Evolutionary conservation across 2,888 invertebrate genomes (phyloP), one percentile per base, ranked within the genome.

Genomic region (Papilio elwesi): DNA sequence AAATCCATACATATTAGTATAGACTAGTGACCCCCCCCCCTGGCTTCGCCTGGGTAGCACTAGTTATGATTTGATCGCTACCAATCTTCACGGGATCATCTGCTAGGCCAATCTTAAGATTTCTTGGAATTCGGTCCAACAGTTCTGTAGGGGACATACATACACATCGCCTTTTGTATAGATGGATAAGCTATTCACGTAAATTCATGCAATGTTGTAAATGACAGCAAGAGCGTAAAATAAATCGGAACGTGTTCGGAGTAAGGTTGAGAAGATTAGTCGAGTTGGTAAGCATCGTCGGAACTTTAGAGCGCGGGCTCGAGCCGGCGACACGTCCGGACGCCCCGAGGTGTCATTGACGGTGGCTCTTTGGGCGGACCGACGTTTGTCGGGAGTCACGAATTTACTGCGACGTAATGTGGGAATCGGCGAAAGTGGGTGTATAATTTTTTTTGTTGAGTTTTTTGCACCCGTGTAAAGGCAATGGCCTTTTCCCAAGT

Each of bases 381-480:
- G 48, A 26, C 71, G 78, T 80, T 82, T 82, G 81, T 81, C 81
- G 80, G 82, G 71, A 80, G 81, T 79, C 82, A 81, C 81, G 81
- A 70, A 76, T 74, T 74, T 68, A 75, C 73, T 71, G 67, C 73
- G 70, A 65, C 75, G 67, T 71, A 70, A 70, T 75, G 76, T 80
- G 81, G 78, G 78, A 79, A 78, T 57, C 75, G 57, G 76, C 72
- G 74, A 76, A 76, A 77, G 69, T 74, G 38, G 48, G 49, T n/a
- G 49, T 13, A 62, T 15, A 9, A 16, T 36, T 13, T 7, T 70
- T 65, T 68, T 70, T 55, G 51, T 47, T 7, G 10, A 43, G 63
- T 63, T 62, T 74, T 65, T 64, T 69, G 36, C 51, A 15, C 66
- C 38, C 52, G 11, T 9, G 10, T 13, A 26, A 49, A 12, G 16